Percentiles rank a stretch among this genome's conserved stretches.
phyloP scores from a whole-genome alignment of 2,797 vertebrate genomes.

The Dicrostonyx torquatus region DNA sequence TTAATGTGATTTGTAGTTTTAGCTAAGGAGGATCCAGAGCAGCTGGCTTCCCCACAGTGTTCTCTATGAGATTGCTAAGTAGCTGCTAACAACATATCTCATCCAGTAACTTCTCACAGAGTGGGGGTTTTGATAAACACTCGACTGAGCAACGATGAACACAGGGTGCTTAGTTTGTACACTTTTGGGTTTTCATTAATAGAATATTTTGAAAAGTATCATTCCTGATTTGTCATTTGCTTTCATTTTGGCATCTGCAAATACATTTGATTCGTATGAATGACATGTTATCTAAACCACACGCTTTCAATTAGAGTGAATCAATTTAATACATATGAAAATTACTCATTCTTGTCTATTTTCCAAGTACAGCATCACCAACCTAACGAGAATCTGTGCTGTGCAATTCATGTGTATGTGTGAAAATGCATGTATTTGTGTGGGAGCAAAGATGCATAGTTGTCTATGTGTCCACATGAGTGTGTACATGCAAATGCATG shows the following conservation, averaged over 20 bases:
- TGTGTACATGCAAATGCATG: background rate
- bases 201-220: constrained; percentile 25
- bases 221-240: background rate
- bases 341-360: constrained; percentile 51
- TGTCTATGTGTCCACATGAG: background rate
- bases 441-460: background rate
- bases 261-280: constrained; percentile 39
- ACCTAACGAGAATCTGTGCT: constrained; percentile 40
- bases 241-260: constrained; percentile 41
- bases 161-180: background rate
- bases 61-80: background rate
- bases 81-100: background rate
- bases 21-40: background rate
- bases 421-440: background rate
- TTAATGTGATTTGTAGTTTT: background rate
- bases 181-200: background rate
- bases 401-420: background rate
- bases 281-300: background rate
- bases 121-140: background rate
- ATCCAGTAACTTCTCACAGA: background rate
- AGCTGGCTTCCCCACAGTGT: background rate
- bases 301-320: constrained; percentile 29
- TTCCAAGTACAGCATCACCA: constrained; percentile 46
- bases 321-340: background rate
- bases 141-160: background rate